Evolutionary conservation across 2,888 invertebrate genomes (phyloP).

Genomic region (Plagiodera versicolora): DNA sequence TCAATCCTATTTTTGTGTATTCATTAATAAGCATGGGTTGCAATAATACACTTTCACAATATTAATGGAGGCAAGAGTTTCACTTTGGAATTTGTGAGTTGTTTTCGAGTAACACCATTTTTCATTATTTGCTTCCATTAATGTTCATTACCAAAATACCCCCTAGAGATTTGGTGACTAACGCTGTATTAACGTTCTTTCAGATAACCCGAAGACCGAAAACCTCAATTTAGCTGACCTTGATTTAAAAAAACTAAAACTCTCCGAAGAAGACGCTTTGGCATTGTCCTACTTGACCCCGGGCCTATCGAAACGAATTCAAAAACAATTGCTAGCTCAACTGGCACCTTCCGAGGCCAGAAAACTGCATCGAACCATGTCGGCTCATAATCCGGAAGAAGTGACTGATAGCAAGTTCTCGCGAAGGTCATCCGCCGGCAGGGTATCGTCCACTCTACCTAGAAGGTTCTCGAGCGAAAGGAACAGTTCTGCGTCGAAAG

Average conservation of each 20-base stretch:
- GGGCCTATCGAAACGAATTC: slow-evolving; percentile 70
- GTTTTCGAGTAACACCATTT: slow-evolving; percentile 1
- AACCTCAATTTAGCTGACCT: slow-evolving; percentile 58
- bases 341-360: slow-evolving; percentile 70
- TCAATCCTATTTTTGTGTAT: slow-evolving; percentile 32
- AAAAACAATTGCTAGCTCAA: slow-evolving; percentile 70
- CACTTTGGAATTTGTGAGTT: neutral
- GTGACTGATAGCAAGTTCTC: slow-evolving; percentile 22
- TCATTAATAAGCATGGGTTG: slow-evolving; percentile 19
- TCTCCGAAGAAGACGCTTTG: slow-evolving; percentile 71
- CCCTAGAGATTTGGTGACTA: neutral
- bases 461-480: slow-evolving; percentile 52
- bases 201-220: slow-evolving; percentile 50
- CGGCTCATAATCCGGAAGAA: slow-evolving; percentile 52
- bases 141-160: neutral
- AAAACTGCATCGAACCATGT: slow-evolving; percentile 67
- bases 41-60: neutral
- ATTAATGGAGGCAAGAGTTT: slow-evolving; percentile 8
- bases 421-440: slow-evolving; percentile 36
- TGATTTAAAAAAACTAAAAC: slow-evolving; percentile 68
- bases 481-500: slow-evolving; percentile 15
- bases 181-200: slow-evolving; percentile 30
- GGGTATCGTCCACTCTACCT: slow-evolving; percentile 50
- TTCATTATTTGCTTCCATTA: slow-evolving; percentile 8
- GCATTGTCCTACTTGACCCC: slow-evolving; percentile 71